Percentiles rank a stretch among this genome's conserved stretches.
Conservation (phyloP, 1,140 invertebrate genomes). For the Ptiloglossa arizonensis region DNA sequence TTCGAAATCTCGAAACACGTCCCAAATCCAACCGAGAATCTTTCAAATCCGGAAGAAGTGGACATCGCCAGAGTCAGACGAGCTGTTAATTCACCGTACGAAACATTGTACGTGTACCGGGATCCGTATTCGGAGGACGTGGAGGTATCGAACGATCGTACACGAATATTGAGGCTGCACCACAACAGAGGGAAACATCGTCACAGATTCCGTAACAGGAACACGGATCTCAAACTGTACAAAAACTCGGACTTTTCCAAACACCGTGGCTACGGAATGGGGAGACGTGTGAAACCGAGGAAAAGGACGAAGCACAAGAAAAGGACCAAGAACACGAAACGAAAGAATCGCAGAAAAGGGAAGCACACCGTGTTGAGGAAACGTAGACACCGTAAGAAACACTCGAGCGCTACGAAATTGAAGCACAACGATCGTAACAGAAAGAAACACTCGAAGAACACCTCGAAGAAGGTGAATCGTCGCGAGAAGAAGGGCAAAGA, state of each 20-base stretch:
- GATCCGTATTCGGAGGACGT: background rate
- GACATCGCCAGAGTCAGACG: conserved; percentile 19
- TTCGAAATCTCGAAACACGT: background rate
- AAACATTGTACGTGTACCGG: conserved; percentile 25
- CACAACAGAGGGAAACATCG: too few relatives aligned
- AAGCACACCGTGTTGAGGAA: too few relatives aligned
- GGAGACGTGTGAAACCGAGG: background rate
- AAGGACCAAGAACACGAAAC: conserved; percentile 17
- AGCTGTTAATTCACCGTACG: background rate
- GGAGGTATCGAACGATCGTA: background rate
- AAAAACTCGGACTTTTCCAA: background rate
- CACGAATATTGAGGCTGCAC: too few relatives aligned
- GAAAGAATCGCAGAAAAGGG: background rate
- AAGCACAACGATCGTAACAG: background rate
- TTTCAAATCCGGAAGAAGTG: too few relatives aligned
- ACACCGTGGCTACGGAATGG: too few relatives aligned
- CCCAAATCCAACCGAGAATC: background rate
- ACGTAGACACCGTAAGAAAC: conserved; percentile 39
- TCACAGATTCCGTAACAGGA: too few relatives aligned
- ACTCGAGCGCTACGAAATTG: background rate
- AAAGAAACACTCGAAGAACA: conserved; percentile 18
- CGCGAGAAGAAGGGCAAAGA: conserved; percentile 32
- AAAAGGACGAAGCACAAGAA: background rate
- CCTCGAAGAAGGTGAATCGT: background rate
- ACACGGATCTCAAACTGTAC: conserved; percentile 2